phyloP scores from a whole-genome alignment of 2,797 vertebrate species.

The Orientallactaga sibirica region DNA sequence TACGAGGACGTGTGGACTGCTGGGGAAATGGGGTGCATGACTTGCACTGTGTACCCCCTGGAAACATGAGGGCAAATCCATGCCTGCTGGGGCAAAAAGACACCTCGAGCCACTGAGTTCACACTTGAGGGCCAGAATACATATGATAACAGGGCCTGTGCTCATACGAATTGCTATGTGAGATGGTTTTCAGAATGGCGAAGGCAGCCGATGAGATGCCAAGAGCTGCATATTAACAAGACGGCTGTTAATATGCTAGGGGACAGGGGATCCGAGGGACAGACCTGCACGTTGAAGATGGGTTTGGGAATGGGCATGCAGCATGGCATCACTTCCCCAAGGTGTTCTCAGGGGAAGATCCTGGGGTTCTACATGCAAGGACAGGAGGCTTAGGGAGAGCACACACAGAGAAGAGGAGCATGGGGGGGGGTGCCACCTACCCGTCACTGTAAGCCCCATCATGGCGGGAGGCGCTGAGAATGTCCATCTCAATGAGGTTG shows the following conservation, averaged over 20 bases:
- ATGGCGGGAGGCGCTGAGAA: conserved; percentile 96
- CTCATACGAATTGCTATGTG: conserved; percentile 65
- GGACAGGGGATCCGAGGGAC: conserved; percentile 62
- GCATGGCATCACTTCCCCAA: conserved; percentile 69
- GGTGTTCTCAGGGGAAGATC: conserved; percentile 78
- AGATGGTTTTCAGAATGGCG: conserved; percentile 82
- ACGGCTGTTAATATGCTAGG: conserved; percentile 84
- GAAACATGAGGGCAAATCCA: not conserved
- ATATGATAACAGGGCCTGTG: conserved; percentile 4
- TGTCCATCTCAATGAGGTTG: conserved; percentile 99
- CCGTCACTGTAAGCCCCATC: conserved; percentile 97
- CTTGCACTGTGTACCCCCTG: not conserved
- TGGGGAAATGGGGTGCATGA: not conserved
- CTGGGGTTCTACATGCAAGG: conserved; percentile 87
- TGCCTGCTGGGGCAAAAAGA: not conserved
- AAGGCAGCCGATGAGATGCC: conserved; percentile 85
- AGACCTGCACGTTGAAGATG: conserved; percentile 45
- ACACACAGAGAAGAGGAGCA: conserved; percentile 84
- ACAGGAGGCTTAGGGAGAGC: conserved; percentile 74
- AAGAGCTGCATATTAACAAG: conserved; percentile 85
- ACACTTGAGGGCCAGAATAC: not conserved
- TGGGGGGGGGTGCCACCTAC: conserved; percentile 92
- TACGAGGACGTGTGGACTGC: not conserved
- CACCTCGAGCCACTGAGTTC: conserved; percentile 55
- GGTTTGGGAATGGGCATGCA: conserved; percentile 71